Conservation (phyloP, 2,888 invertebrate species). For the Oscheius sp. region DNA sequence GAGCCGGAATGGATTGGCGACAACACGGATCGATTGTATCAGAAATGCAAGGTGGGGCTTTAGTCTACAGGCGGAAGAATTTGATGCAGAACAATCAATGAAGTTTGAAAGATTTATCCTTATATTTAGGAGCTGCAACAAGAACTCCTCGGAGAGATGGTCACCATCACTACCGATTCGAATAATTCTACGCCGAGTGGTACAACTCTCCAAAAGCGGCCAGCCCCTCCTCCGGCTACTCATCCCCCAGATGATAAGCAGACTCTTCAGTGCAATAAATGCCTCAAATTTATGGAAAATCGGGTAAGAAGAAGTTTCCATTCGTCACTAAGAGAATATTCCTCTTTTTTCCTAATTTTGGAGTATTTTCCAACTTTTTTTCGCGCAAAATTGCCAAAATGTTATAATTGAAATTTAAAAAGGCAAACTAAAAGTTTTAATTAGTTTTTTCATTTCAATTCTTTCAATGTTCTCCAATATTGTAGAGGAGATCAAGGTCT, state of each 20-base stretch:
- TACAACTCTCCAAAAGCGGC: not conserved
- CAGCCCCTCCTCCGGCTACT: not conserved
- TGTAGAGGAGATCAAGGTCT: no score
- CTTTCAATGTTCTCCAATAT: no score
- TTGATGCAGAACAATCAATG: not conserved
- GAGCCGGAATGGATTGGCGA: conserved; percentile 6
- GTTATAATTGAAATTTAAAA: no score
- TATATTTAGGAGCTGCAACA: conserved; percentile 13
- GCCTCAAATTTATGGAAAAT: conserved; percentile 13
- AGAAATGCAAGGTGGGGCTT: conserved; percentile 9
- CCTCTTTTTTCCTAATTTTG: not conserved
- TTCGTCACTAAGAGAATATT: not conserved
- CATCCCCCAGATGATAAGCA: conserved; percentile 12
- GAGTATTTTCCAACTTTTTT: no score
- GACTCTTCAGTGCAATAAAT: conserved; percentile 7
- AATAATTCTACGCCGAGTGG: not conserved
- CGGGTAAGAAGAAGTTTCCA: not conserved
- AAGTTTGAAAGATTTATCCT: not conserved
- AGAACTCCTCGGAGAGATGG: conserved; percentile 6
- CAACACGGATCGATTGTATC: not conserved
- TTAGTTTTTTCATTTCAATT: no score
- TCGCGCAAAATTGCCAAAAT: no score
- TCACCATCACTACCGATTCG: not conserved
- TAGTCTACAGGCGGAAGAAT: not conserved
- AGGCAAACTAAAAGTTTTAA: no score